Base-by-base conservation (phyloP, 2,113 vertebrate genomes). In the Apodemus sylvaticus region DNA sequence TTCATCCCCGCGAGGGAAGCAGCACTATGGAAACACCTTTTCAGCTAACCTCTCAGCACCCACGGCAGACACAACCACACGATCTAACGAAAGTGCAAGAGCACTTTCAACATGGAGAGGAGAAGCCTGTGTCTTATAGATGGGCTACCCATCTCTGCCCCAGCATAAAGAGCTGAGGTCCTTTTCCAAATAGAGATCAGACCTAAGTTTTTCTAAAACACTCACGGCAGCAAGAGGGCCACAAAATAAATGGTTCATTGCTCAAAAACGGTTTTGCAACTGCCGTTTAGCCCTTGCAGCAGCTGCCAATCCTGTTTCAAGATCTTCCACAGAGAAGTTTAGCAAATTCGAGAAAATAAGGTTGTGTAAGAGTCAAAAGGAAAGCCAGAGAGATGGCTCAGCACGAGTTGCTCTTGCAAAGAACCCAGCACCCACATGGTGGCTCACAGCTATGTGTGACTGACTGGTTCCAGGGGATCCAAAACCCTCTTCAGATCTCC, bases 261-360 rank as follows among this genome's bases (percentile, higher is more conserved):
- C 96, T 96, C 96, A 96, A 96, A 86, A 48, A 0, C 1, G 42
- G 3, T 97, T 96, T 91, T 96, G 96, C 83, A 97, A 97, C 13
- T 45, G 45, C 20, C 64, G 24, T 64, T 10, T 13, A 16, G 74
- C 42, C 9, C 81, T 96, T 97, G 73, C 22, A 45, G 71, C 24
- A 11, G 8, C 24, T 42, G 14, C n/a, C 91, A 94, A 95, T 34
- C 55, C n/a, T 89, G 26, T 95, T 92, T 97, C 91, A 89, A 97
- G 81, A 94, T 79, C 90, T 78, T 82, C 73, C 34, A 22, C 22
- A 19, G 29, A 16, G 58, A 68, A 68, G 70, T 82, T 77, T 60
- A 86, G 92, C 53, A 96, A 94, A 94, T 29, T 71, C 42, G 31
- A 82, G 39, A 90, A 96, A 96, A 92, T 71, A 42, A 83, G 4